Evolutionary conservation across 2,888 invertebrate genomes (phyloP), one percentile per base, ranked within the genome.

Genomic region (Lydus trimaculatus): DNA sequence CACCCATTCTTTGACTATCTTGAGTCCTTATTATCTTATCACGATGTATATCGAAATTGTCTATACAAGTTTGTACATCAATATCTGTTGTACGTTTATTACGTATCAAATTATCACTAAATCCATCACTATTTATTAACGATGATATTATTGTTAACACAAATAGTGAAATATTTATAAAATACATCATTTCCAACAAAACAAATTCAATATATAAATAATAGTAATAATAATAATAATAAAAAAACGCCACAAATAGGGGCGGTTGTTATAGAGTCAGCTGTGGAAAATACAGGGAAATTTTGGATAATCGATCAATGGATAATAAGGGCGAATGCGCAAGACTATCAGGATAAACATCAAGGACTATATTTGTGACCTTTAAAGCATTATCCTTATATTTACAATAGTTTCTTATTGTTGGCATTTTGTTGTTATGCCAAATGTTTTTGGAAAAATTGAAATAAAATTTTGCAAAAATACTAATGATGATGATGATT

Each of bases 1-100:
- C 97, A 64, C 97, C 96, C 89, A 95, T 91, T 63, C 91, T 91
- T 80, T 92, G 90, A 0, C 96, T 96, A 84, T 96, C 96, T 81
- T 94, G 93, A 1, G 96, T 95, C 80, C 95, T 89, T 81, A 97
- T 97, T 79, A 97, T 97, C 84, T 95, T 95, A 85, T 95, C 94
- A 79, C 89, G 90, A 85, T 94, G 94, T 74, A 96, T 90, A 85
- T 94, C 94, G 84, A 96, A 96, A 84, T 91, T 91, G 76, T 91
- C 89, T 78, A 90, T 87, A 86, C 94, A 94, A 79, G 89, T 89
- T 75, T 90, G 90, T 69, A 91, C 87, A 83, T 90, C 90, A 73
- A 89, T 87, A 78, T 90, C 90, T 73, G 82, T 77, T 73, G 82
- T 77, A 11, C 76, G 68, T 66, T 76, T 76, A 13, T 64, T 31